phyloP scores from a whole-genome alignment of 1,140 invertebrate genomes.

The Dendroctonus valens region DNA sequence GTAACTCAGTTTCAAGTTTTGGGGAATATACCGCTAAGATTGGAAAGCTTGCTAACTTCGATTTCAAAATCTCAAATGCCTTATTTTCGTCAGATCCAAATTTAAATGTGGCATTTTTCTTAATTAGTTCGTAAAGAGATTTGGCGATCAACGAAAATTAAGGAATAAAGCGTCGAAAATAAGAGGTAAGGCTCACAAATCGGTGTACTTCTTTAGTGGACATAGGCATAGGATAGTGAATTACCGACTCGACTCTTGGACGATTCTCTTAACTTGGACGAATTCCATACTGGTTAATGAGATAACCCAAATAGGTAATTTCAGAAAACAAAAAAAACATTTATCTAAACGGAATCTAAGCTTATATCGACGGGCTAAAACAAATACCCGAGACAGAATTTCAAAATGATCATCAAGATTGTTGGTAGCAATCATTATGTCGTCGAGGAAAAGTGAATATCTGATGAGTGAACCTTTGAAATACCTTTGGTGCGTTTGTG shows the following conservation, averaged over 20 bases:
- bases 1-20: slow-evolving; percentile 22
- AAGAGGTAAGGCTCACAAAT: slow-evolving; percentile 33
- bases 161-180: slow-evolving; percentile 35
- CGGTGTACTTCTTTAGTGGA: slow-evolving; percentile 15
- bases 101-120: slow-evolving; percentile 24
- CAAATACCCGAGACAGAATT: slow-evolving; percentile 7
- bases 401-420: slow-evolving; percentile 7
- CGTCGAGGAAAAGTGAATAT: not conserved
- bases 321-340: slow-evolving; percentile 12
- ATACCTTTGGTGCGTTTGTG: not conserved
- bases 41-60: not conserved
- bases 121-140: slow-evolving; percentile 30
- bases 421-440: slow-evolving; percentile 4
- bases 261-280: slow-evolving; percentile 11
- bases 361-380: not conserved
- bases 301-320: slow-evolving; percentile 13
- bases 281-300: slow-evolving; percentile 14
- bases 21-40: slow-evolving; percentile 30
- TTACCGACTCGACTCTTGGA: slow-evolving; percentile 9
- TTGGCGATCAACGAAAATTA: slow-evolving; percentile 31
- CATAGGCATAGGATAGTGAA: slow-evolving; percentile 11
- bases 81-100: slow-evolving; percentile 2
- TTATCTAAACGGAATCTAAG: slow-evolving; percentile 18
- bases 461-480: not conserved
- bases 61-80: slow-evolving; percentile 21